Evolutionary conservation across 2,797 vertebrate species (phyloP).

Genomic region (Potorous gilbertii): DNA sequence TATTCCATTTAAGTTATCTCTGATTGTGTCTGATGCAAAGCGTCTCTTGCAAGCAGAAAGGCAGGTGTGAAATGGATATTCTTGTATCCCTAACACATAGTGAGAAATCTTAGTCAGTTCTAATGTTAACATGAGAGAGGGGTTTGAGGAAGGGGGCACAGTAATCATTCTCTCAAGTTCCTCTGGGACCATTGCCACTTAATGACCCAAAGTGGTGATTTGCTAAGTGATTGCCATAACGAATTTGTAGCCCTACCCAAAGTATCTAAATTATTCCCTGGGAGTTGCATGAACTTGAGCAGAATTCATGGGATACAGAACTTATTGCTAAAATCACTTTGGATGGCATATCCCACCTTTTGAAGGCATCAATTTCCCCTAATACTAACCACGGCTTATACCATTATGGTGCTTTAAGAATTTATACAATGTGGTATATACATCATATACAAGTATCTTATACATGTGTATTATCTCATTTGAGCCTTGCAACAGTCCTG

Average conservation of each 20-base stretch:
- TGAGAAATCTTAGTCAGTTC: background rate
- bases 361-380: background rate
- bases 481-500: background rate
- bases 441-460: background rate
- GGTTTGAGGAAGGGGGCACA: no score
- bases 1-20: background rate
- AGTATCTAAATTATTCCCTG: background rate
- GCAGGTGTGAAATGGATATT: background rate
- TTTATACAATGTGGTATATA: background rate
- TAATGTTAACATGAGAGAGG: background rate
- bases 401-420: background rate
- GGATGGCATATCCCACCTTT: background rate
- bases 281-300: background rate
- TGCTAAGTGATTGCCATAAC: background rate
- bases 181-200: background rate
- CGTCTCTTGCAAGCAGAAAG: background rate
- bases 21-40: background rate
- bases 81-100: background rate
- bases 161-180: background rate
- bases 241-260: background rate
- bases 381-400: background rate
- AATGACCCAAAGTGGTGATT: background rate
- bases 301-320: background rate
- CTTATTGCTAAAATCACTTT: background rate
- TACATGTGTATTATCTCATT: background rate